Conservation (phyloP, 2,888 invertebrate genomes). For the Iphiclides podalirius region DNA sequence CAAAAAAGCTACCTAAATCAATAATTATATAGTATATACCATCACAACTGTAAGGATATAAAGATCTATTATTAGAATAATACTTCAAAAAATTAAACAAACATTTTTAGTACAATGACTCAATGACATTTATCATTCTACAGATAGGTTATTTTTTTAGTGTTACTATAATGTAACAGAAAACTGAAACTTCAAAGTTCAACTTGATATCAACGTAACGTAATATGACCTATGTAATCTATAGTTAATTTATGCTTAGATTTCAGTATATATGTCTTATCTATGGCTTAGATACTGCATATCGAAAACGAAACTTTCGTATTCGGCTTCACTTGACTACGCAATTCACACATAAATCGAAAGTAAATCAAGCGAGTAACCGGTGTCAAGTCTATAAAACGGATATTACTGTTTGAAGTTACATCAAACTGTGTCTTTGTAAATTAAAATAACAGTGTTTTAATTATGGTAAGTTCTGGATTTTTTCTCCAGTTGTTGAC, state of each 20-base stretch:
- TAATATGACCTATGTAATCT: constrained; percentile 12
- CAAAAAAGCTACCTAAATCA: too few relatives aligned
- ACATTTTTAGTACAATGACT: too few relatives aligned
- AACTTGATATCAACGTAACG: constrained; percentile 6
- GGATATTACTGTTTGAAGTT: background rate
- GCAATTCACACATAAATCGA: constrained; percentile 6
- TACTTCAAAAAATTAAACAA: too few relatives aligned
- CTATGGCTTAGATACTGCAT: too few relatives aligned
- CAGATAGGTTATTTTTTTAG: too few relatives aligned
- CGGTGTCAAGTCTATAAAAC: constrained; percentile 2
- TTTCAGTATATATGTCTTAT: too few relatives aligned
- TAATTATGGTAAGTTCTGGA: constrained; percentile 55
- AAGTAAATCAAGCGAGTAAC: constrained; percentile 5
- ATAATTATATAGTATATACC: too few relatives aligned
- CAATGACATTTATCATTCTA: too few relatives aligned
- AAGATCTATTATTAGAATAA: too few relatives aligned
- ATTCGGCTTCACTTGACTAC: background rate
- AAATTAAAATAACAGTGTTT: constrained; percentile 1
- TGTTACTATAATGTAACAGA: background rate
- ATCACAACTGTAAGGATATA: too few relatives aligned
- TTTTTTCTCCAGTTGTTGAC: constrained; percentile 35
- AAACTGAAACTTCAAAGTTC: background rate
- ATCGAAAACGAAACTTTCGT: constrained; percentile 24
- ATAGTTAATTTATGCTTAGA: constrained; percentile 3
- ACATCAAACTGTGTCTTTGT: background rate